These are phyloP conservation scores for Campylomormyrus numenius DNA, from an alignment of 2,113 vertebrate species.

Conservation along the genomic window DNA sequence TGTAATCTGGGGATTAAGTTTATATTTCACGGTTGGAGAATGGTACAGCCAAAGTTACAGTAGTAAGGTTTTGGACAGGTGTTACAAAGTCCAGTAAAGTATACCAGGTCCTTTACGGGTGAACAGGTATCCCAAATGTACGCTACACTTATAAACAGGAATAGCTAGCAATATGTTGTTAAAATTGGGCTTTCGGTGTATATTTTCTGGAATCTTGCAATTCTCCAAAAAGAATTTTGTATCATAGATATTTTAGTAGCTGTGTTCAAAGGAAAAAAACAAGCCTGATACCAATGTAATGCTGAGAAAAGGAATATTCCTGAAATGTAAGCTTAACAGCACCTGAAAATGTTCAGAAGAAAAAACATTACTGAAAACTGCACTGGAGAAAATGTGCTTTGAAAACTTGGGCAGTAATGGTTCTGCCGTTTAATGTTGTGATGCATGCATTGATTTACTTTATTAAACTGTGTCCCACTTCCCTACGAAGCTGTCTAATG, in stretches of 20 bases:
- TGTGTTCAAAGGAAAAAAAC: neutral
- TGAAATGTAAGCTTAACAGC: neutral
- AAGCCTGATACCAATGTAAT: neutral
- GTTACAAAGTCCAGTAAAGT: neutral
- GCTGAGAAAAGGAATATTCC: neutral
- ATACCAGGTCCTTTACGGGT: neutral
- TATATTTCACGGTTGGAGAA: neutral
- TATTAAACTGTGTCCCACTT: constrained; percentile 19
- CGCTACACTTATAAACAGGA: neutral
- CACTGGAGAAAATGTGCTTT: constrained; percentile 5
- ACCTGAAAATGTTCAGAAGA: neutral
- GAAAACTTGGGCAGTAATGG: constrained; percentile 12
- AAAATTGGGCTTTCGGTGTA: neutral
- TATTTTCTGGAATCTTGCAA: neutral
- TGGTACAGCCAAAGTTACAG: neutral
- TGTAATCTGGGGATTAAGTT: neutral
- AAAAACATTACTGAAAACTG: neutral
- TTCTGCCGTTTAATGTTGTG: constrained; percentile 13
- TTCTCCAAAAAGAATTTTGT: neutral
- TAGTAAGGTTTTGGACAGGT: neutral
- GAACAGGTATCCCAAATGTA: neutral
- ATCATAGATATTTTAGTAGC: neutral
- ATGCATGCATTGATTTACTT: constrained; percentile 13
- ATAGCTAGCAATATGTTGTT: neutral
- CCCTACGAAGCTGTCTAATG: constrained; percentile 16